Conservation (phyloP, 2,888 invertebrate genomes). For the Metopia argyrocephala region DNA sequence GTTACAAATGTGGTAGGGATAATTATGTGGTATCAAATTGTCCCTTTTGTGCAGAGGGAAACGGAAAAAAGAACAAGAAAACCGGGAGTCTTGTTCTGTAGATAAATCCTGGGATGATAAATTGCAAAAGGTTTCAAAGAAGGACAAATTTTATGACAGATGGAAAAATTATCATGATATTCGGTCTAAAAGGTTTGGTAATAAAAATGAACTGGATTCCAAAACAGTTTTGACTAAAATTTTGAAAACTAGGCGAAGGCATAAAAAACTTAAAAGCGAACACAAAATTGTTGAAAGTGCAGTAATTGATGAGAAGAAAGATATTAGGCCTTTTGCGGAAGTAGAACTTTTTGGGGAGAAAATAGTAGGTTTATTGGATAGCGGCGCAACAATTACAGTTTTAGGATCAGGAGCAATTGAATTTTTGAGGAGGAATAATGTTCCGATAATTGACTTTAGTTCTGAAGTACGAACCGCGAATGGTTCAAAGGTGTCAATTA, state of each 20-base stretch:
- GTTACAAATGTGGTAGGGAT: slow-evolving; percentile 7
- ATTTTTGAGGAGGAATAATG: neutral
- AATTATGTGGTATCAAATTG: slow-evolving; percentile 23
- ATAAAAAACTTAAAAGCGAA: neutral
- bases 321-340: too few relatives aligned
- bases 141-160: neutral
- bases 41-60: neutral
- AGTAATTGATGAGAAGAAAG: too few relatives aligned
- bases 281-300: neutral
- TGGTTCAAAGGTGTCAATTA: too few relatives aligned
- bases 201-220: neutral
- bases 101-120: neutral
- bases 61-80: neutral
- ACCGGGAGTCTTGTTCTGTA: slow-evolving; percentile 2
- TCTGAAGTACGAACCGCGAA: neutral
- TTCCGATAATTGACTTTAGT: neutral
- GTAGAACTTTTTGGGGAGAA: neutral
- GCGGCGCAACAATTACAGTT: neutral
- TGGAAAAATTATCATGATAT: neutral
- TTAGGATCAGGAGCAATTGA: neutral
- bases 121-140: neutral
- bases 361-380: neutral
- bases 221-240: neutral
- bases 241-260: slow-evolving; percentile 16
- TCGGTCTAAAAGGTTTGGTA: neutral